phyloP scores from a whole-genome alignment of 2,113 vertebrate species.

The Oostethus manadensis region DNA sequence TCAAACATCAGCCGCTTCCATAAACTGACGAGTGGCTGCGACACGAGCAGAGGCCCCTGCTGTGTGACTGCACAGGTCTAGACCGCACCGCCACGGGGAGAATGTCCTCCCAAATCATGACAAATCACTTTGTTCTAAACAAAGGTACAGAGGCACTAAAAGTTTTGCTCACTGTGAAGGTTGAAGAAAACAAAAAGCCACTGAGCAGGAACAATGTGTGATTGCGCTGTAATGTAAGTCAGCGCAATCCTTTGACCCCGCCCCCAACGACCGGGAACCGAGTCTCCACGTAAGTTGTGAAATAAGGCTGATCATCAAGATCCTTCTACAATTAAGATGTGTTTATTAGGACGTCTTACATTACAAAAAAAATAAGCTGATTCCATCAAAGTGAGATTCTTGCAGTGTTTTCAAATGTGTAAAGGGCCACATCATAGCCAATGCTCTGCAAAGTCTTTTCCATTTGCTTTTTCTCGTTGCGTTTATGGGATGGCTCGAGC shows the following conservation, averaged over 20 bases:
- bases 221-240: not conserved
- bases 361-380: too few species aligned
- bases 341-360: too few species aligned
- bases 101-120: conserved; percentile 61
- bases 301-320: too few species aligned
- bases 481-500: too few species aligned
- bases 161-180: conserved; percentile 57
- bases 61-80: conserved; percentile 40
- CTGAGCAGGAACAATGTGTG: conserved; percentile 11
- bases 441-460: too few species aligned
- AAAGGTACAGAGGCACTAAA: conserved; percentile 49
- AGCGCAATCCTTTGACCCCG: not conserved
- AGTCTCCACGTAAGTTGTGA: too few species aligned
- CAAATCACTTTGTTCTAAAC: conserved; percentile 63
- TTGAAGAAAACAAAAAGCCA: conserved; percentile 49
- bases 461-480: too few species aligned
- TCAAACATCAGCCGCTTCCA: conserved; percentile 33
- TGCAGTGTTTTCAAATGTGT: too few species aligned
- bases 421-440: too few species aligned
- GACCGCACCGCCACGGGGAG: conserved; percentile 53
- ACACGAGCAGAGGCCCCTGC: conserved; percentile 34
- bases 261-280: too few species aligned
- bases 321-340: too few species aligned
- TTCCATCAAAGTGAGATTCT: too few species aligned
- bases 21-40: conserved; percentile 25